phyloP scores from a whole-genome alignment of 1,140 invertebrate genomes.

The Diabrotica virgifera region DNA sequence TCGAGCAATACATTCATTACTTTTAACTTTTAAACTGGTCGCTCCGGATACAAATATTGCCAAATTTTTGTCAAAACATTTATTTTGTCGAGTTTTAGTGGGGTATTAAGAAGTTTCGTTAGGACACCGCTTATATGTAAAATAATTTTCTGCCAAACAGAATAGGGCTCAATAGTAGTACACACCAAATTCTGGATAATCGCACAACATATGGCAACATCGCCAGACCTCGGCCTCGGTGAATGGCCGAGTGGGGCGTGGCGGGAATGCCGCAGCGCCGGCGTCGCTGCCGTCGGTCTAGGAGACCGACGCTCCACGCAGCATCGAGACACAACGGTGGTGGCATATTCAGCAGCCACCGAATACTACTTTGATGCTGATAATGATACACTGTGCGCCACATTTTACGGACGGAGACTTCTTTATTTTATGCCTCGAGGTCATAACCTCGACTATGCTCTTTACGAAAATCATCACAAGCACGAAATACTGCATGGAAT shows the following conservation, averaged over 20 bases:
- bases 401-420: conserved; percentile 13
- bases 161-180: no score
- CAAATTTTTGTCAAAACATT: no score
- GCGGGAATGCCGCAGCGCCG: conserved; percentile 19
- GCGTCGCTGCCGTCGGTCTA: conserved; percentile 8
- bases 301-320: neutral
- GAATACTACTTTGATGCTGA: conserved; percentile 11
- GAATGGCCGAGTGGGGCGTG: conserved; percentile 24
- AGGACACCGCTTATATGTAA: no score
- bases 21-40: no score
- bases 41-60: no score
- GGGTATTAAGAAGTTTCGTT: no score
- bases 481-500: neutral
- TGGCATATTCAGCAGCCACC: neutral
- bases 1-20: no score
- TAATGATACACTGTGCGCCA: conserved; percentile 12
- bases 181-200: no score
- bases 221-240: neutral
- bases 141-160: no score
- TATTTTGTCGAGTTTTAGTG: no score
- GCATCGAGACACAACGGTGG: neutral
- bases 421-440: conserved; percentile 14
- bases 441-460: conserved; percentile 5
- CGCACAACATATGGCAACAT: neutral
- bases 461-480: conserved; percentile 6